Conservation (phyloP, 2,797 vertebrate genomes). For the Acanthiza pusilla region DNA sequence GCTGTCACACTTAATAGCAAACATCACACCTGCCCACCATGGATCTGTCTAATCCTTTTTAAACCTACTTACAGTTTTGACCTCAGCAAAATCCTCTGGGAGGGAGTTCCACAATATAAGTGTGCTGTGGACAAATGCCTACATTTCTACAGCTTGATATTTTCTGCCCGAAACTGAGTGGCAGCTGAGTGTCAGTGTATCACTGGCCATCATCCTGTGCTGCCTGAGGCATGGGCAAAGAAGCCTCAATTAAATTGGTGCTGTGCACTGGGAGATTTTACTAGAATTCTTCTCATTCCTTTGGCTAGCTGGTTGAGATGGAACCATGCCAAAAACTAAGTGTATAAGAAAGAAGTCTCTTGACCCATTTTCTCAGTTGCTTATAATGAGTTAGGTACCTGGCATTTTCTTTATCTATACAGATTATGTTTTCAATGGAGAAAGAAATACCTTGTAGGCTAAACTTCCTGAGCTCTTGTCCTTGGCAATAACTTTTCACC, state of each 20-base stretch:
- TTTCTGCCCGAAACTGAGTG: neutral
- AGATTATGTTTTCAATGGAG: neutral
- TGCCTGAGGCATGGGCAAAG: neutral
- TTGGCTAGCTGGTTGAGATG: neutral
- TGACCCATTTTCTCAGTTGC: neutral
- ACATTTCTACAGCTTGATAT: neutral
- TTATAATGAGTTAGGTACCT: neutral
- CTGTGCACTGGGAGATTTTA: neutral
- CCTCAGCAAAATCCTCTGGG: neutral
- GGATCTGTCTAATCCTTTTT: constrained; percentile 24
- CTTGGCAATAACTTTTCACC: constrained; percentile 43
- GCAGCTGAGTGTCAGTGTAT: neutral
- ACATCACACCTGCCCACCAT: neutral
- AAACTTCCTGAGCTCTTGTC: neutral
- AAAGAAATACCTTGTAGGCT: constrained; percentile 5
- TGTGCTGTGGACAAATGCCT: neutral
- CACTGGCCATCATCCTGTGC: neutral
- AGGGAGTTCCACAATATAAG: neutral
- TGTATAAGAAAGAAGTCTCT: neutral
- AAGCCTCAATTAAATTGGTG: neutral
- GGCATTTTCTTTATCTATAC: neutral
- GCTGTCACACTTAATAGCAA: neutral
- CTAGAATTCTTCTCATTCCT: neutral
- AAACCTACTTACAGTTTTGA: neutral
- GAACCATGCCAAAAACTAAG: neutral